Base-by-base conservation (phyloP, 1,140 invertebrate genomes). In the Chymomyza costata region DNA sequence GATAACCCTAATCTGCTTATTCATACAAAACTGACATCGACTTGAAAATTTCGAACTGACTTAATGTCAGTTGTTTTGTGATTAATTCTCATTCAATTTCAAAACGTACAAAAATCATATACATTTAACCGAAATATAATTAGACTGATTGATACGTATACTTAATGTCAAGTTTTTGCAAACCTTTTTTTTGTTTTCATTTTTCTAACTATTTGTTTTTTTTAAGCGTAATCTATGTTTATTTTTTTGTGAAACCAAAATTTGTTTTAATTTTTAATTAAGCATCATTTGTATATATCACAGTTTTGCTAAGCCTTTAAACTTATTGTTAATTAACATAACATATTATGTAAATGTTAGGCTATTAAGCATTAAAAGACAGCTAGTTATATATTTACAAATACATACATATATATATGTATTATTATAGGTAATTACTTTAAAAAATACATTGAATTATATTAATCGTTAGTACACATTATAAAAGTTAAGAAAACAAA, bases 291-390 rank as follows among this genome's bases (percentile, higher is more conserved):
- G 61, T 78, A 78, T 30, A 76, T 73, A 55, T 52, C 48, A 30
- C 52, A 15, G n/a, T 32, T 38, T n/a, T n/a, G n/a, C n/a, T n/a
- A n/a, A n/a, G n/a, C n/a, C n/a, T n/a, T n/a, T n/a, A n/a, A n/a
- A n/a, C n/a, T n/a, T n/a, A n/a, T n/a, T n/a, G n/a, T n/a, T 50
- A 32, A 15, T 52, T 45, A 25, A 21, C 34, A 40, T 47, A 17
- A 35, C 55, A 65, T 59, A n/a, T 41, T 32, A 25, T 71, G 49
- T 78, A 65, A 40, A 56, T 71, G 25, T 28, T 71, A 78, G 54
- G 18, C 45, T 37, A 44, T 14, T 41, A 61, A 55, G 17, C 51
- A 17, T 13, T 51, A 18, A 56, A 49, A 10, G n/a, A 45, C 41
- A 65, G 31, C 38, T 31, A 65, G 39, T 44, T 57, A 53, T 43